Evolutionary conservation across 2,888 invertebrate genomes (phyloP).

Genomic region (Daptonema setosum): DNA sequence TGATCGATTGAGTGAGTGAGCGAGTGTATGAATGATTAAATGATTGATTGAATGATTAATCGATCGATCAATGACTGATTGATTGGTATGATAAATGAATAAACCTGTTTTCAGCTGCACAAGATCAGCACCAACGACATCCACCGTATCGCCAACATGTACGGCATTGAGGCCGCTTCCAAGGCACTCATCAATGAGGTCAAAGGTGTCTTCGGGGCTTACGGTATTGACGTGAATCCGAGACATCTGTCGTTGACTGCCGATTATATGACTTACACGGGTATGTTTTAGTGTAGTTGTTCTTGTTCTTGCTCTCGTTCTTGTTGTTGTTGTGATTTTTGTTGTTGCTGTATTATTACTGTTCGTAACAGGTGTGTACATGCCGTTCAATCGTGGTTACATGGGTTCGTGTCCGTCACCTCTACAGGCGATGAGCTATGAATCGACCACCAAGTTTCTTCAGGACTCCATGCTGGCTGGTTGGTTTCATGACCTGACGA

Average conservation of each 20-base stretch:
- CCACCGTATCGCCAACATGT: slow-evolving; percentile 63
- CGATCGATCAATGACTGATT: too few species aligned
- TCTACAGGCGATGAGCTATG: slow-evolving; percentile 91
- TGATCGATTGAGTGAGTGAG: too few species aligned
- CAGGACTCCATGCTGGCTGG: slow-evolving; percentile 49
- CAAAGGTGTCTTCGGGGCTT: slow-evolving; percentile 80
- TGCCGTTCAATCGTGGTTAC: not conserved
- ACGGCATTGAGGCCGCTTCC: slow-evolving; percentile 86
- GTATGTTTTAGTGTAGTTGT: slow-evolving; percentile 44
- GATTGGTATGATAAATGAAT: too few species aligned
- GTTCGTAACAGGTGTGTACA: not conserved
- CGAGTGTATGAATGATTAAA: too few species aligned
- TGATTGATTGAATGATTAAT: too few species aligned
- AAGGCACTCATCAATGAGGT: slow-evolving; percentile 78
- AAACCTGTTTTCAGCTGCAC: slow-evolving; percentile 42
- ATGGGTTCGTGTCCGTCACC: slow-evolving; percentile 78
- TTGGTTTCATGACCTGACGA: slow-evolving; percentile 19
- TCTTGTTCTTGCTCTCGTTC: not conserved
- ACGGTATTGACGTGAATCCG: slow-evolving; percentile 81
- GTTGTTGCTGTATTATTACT: not conserved
- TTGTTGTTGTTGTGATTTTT: not conserved
- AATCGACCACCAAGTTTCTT: slow-evolving; percentile 66
- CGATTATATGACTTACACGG: slow-evolving; percentile 93
- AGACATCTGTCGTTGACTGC: slow-evolving; percentile 75
- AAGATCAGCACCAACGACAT: slow-evolving; percentile 77